Evolutionary conservation across 2,888 invertebrate species (phyloP), one percentile per base, ranked within the genome.

Genomic region (Brachyopa scutellaris): DNA sequence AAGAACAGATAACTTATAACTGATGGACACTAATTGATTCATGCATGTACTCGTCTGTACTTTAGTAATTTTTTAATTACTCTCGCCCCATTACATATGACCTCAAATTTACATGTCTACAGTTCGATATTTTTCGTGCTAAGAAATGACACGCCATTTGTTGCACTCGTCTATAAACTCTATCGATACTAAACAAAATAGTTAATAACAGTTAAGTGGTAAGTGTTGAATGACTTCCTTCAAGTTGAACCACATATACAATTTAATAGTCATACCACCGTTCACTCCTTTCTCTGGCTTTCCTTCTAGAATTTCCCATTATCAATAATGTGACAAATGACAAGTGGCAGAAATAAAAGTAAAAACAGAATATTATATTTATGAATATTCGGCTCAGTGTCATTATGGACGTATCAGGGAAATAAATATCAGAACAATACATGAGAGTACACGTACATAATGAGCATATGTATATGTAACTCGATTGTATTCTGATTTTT

Each of bases 341-440:
- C 31, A 33, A 3, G 9, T 53, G 33, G 8, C 55, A 21, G 21
- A 6, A 36, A 38, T 19, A 17, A 31, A 51, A 26, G 1, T 15
- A 8, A 26, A 26, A 26, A 6, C 6, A 51, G 4, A 29, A 51
- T 31, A 13, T 15, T 13, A 51, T 23, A 26, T 15, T 45, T 38
- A 45, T 29, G n/a, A n/a, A n/a, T 21, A 55, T 29, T 19, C 31
- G 31, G 11, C 29, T 42, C 17, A 42, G 17, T 42, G 21, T 23
- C 9, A n/a, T n/a, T n/a, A n/a, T n/a, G n/a, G n/a, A 36, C 38
- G 6, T 7, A 13, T 19, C 17, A 61, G 45, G 13, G 45, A 61
- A 33, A 45, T 19, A 61, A 61, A 61, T 45, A 45, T 61, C 45
- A 45, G 45, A 61, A 61, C n/a, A n/a, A n/a, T n/a, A n/a, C n/a